Base-by-base conservation (phyloP, 1,140 invertebrate species). In the Leptinotarsa defecta region DNA sequence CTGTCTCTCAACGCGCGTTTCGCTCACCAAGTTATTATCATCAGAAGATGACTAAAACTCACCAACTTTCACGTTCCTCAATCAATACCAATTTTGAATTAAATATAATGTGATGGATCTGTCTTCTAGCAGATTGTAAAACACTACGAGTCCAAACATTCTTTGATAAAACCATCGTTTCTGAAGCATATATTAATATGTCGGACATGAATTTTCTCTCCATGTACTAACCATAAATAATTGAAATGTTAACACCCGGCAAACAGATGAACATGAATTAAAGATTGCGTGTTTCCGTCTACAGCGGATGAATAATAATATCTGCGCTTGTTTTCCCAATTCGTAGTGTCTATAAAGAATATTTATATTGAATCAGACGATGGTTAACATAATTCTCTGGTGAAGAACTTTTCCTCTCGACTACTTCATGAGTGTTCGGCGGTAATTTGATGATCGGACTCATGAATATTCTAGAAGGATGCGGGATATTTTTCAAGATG, bases 241-340 rank as follows among this genome's bases (percentile, higher is more conserved):
- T 57, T 57, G 52, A 57, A 57, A 57, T 57, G 52, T 57, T 57
- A 57, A 57, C 52, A 57, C 52, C 52, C 52, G 52, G n/a, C n/a
- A 57, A 57, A 57, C 52, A 57, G 52, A 57, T 57, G 52, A 57
- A 57, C 52, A 57, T 57, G 52, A 57, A 57, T 57, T 57, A 57
- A 57, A 57, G 52, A 57, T 57, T 15, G 52, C 52, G 52, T 57
- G 52, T 19, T 57, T 57, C 52, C 52, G 52, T 57, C 52, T 57
- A 57, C 13, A 57, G 6, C 17, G 4, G 2, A 57, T 19, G 52
- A 57, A 57, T 57, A 57, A 57, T 57, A 57, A 57, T 57, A 19
- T 57, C 52, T 19, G 52, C n/a, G 52, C 52, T 57, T 57, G n/a
- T 57, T 57, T 57, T 57, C 52, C 52, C 52, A 57, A 57, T 57